Evolutionary conservation across 2,113 vertebrate genomes (phyloP), one percentile per base, ranked within the genome.

Genomic region (Prionailurus bengalensis): DNA sequence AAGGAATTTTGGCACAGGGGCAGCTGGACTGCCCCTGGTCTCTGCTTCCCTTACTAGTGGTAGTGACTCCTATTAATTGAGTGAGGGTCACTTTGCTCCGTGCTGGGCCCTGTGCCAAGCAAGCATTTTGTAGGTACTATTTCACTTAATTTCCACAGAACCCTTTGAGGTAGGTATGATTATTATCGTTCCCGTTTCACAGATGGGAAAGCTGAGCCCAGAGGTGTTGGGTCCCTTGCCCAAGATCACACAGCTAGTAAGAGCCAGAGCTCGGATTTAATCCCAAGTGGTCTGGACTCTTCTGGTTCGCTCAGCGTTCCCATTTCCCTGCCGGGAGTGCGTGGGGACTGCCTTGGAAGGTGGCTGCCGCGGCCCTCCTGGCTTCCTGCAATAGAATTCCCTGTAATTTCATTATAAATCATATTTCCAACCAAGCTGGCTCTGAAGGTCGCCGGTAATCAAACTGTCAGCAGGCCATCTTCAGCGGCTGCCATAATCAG

Each of bases 401-500:
- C 79, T 33, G 83, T 97, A 94, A 98, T 97, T 96, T 97, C 97
- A 78, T 96, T 96, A 96, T 98, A 98, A 98, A 98, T 98, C 97
- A 97, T 97, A 85, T 96, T 93, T 80, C 86, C 89, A 93, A 95
- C 86, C 92, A 95, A 85, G 82, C 70, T 23, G 5, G 80, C 42
- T 95, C 94, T 87, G 97, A 98, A 98, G 98, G 98, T 98, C 92
- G 33, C 93, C 39, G 23, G 92, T 97, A 98, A 98, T 98, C 97
- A 97, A 97, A 97, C 97, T 97, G 96, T 98, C 96, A 90, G 48
- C 36, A 0, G 1, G 79, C 70, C 71, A 58, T 53, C 92, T 73
- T 39, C 55, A 11, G 79, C 0, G 3, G 21, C 48, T 14, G n/a
- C 85, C 42, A 53, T 33, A 23, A 53, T 71, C 61, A 88, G 61